Percentiles rank a stretch among this genome's conserved stretches.
phyloP scores from a whole-genome alignment of 2,113 vertebrate species.

The Percina caprodes region DNA sequence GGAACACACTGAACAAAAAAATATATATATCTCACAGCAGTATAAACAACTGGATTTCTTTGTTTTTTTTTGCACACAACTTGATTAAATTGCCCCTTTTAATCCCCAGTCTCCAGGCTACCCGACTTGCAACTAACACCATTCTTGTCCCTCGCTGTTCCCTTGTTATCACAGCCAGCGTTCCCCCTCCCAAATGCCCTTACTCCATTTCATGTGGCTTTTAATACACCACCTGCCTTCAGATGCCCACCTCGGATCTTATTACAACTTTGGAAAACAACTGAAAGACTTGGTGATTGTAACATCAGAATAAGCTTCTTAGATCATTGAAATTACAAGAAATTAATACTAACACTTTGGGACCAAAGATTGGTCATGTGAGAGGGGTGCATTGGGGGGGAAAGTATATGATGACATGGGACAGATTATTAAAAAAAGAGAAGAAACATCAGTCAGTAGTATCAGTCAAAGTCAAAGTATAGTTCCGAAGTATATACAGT shows the following conservation, averaged over 20 bases:
- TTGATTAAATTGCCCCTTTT: slow-evolving; percentile 52
- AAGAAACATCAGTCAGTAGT: background rate
- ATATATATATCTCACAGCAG: slow-evolving; percentile 9
- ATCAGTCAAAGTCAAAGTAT: too few species aligned
- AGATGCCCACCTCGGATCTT: slow-evolving; percentile 46
- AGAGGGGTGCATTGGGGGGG: background rate
- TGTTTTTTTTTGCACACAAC: slow-evolving; percentile 4
- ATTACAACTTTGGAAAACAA: slow-evolving; percentile 40
- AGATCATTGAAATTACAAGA: background rate
- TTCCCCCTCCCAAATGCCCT: slow-evolving; percentile 63
- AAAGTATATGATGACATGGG: background rate
- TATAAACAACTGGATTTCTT: background rate
- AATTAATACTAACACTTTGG: slow-evolving; percentile 2
- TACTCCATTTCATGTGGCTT: slow-evolving; percentile 43
- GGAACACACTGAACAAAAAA: background rate
- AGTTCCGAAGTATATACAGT: background rate
- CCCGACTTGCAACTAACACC: slow-evolving; percentile 57
- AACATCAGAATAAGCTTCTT: slow-evolving; percentile 10
- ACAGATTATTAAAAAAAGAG: background rate
- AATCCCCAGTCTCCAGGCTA: slow-evolving; percentile 49
- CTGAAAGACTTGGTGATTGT: background rate
- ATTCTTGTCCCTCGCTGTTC: slow-evolving; percentile 64
- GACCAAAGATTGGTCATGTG: slow-evolving; percentile 9
- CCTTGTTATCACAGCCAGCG: slow-evolving; percentile 66
- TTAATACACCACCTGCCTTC: slow-evolving; percentile 63